phyloP scores from a whole-genome alignment of 2,113 vertebrate species.

The Urocitellus parryii region DNA sequence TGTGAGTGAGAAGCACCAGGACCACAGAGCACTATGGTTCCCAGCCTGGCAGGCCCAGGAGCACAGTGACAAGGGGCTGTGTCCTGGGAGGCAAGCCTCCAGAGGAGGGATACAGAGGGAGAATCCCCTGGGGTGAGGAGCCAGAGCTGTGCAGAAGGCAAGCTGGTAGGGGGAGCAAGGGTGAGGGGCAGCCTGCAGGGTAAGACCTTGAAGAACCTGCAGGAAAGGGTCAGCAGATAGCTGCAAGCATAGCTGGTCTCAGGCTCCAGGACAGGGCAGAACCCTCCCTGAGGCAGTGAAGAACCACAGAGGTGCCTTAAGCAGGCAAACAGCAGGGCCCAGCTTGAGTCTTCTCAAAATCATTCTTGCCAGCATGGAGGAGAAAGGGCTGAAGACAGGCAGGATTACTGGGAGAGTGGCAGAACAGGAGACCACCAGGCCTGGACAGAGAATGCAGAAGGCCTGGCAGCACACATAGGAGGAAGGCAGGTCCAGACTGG shows the following conservation, averaged over 20 bases:
- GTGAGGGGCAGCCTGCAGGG: not conserved
- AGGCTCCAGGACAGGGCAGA: not conserved
- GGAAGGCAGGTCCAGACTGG: not conserved
- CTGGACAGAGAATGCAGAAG: not conserved
- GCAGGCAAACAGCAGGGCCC: not conserved
- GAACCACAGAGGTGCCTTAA: not conserved
- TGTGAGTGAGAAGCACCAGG: not conserved
- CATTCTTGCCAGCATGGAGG: not conserved
- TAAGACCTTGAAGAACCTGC: not conserved
- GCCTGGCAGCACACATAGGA: not conserved
- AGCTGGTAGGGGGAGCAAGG: not conserved
- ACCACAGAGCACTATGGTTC: not conserved
- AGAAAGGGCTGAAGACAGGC: not conserved
- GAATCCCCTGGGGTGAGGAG: too few relatives aligned
- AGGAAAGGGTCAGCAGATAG: fast-evolving
- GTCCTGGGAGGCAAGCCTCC: not conserved
- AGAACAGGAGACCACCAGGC: not conserved
- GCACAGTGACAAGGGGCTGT: fast-evolving
- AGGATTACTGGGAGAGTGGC: not conserved
- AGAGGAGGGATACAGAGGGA: too few relatives aligned
- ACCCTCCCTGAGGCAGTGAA: not conserved
- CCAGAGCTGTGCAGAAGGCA: fast-evolving
- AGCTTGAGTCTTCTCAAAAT: not conserved
- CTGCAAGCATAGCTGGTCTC: too few relatives aligned
- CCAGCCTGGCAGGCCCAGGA: not conserved